Evolutionary conservation across 2,888 invertebrate genomes (phyloP).

Genomic region (Dryobota labecula): DNA sequence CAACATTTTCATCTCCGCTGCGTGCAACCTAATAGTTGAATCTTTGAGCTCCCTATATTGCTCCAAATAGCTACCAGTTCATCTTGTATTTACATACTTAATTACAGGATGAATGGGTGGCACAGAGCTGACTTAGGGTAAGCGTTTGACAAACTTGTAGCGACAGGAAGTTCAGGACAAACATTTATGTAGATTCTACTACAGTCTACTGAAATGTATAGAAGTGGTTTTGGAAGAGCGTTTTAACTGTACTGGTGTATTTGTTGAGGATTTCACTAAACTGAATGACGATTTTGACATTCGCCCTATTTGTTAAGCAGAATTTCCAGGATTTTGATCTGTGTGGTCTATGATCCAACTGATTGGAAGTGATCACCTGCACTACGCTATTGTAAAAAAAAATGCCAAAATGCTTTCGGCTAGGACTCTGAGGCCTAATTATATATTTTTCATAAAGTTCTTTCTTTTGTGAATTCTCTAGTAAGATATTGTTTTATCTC

Average conservation of each 20-base stretch:
- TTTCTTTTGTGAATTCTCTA: too few relatives aligned
- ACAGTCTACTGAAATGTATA: neutral
- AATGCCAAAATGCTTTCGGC: too few relatives aligned
- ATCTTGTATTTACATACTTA: neutral
- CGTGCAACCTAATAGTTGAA: neutral
- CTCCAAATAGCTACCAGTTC: neutral
- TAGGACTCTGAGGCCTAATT: too few relatives aligned
- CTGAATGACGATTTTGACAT: neutral
- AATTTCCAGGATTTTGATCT: neutral
- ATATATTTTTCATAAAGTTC: too few relatives aligned
- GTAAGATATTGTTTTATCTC: too few relatives aligned
- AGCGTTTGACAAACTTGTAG: constrained; percentile 8
- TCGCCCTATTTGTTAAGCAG: neutral
- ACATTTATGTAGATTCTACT: constrained; percentile 1
- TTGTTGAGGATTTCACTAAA: neutral
- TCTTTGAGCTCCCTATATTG: neutral
- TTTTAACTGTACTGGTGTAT: neutral
- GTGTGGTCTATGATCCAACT: neutral
- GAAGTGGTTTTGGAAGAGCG: neutral
- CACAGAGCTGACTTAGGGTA: neutral
- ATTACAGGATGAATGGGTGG: neutral
- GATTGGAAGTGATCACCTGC: too few relatives aligned
- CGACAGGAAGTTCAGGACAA: neutral
- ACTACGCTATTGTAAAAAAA: too few relatives aligned
- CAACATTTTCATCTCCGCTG: too few relatives aligned